A percentile compares a stretch with the other conserved stretches of the same genome.
These are phyloP conservation scores for Tipula vernalis DNA, from an alignment of 2,888 invertebrate genomes.

Conservation along the genomic window DNA sequence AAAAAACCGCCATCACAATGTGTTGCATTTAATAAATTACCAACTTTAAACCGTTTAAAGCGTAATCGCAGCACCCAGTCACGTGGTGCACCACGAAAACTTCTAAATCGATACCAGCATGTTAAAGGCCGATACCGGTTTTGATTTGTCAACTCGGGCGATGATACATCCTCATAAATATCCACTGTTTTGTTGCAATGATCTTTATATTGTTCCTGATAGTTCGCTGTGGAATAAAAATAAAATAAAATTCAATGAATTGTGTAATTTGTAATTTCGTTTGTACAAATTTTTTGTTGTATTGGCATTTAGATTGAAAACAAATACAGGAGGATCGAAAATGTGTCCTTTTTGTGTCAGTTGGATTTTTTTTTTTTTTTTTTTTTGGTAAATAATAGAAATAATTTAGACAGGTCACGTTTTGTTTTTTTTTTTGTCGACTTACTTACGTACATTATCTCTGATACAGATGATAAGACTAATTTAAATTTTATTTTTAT, in stretches of 20 bases:
- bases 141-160: slow-evolving; percentile 69
- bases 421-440: neutral
- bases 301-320: neutral
- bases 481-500: neutral
- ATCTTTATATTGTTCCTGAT: slow-evolving; percentile 43
- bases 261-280: neutral
- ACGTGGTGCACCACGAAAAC: slow-evolving; percentile 73
- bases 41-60: slow-evolving; percentile 89
- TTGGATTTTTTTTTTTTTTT: neutral
- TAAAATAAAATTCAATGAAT: neutral
- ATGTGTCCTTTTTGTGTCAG: neutral
- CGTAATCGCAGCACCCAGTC: slow-evolving; percentile 83
- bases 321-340: neutral
- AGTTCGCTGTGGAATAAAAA: slow-evolving; percentile 4
- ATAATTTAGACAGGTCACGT: neutral
- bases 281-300: neutral
- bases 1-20: slow-evolving; percentile 79
- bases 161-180: slow-evolving; percentile 83
- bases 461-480: neutral
- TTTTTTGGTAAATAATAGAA: neutral
- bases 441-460: neutral
- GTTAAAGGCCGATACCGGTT: slow-evolving; percentile 77
- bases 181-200: slow-evolving; percentile 91
- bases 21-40: slow-evolving; percentile 72
- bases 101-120: slow-evolving; percentile 83